Evolutionary conservation across 2,797 vertebrate genomes (phyloP), one percentile per base, ranked within the genome.

Genomic region (Enteromius trimaculatus): DNA sequence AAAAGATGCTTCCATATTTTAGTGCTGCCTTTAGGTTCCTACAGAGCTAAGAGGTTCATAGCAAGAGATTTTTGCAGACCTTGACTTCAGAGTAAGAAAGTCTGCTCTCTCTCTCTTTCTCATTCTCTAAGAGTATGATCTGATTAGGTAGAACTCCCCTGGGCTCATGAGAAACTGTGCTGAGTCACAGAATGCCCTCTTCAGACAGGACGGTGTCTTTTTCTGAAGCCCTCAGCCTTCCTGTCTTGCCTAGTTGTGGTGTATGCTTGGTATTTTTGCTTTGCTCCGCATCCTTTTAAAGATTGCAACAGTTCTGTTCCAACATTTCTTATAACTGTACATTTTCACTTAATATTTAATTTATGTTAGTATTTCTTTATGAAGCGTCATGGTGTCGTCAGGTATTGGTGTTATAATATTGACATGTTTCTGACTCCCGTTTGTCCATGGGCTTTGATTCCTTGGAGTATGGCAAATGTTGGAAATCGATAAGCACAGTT

Each of bases 401-500:
- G 58, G 23, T 62, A 26, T 26, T 62, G 58, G 58, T 60, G 58
- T 70, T 49, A 19, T 34, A 34, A 34, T 34, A 34, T 80, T 86
- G 34, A 77, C 79, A 80, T 83, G 75, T 86, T 85, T 79, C 86
- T 85, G 80, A 89, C 69, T 89, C 78, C 84, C 82, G 21, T 26
- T 84, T 64, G 23, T 66, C 86, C 81, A 83, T 75, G 66, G 86
- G 89, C 71, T 9, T 82, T 55, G 49, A 77, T 88, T 90, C 88
- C 90, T 62, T 86, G 81, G 87, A 90, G 86, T 86, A 77, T 68
- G 79, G 77, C 58, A 51, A 85, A 86, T 87, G 89, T 88, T 85
- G 87, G 88, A 85, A 86, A 94, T 90, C 71, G 88, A 92, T 92
- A 92, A 91, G 91, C 90, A 39, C 87, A 69, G 86, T 89, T 93